These are phyloP conservation scores for Odontesthes bonariensis DNA, from an alignment of 2,113 vertebrate genomes.

Conservation along the genomic window DNA sequence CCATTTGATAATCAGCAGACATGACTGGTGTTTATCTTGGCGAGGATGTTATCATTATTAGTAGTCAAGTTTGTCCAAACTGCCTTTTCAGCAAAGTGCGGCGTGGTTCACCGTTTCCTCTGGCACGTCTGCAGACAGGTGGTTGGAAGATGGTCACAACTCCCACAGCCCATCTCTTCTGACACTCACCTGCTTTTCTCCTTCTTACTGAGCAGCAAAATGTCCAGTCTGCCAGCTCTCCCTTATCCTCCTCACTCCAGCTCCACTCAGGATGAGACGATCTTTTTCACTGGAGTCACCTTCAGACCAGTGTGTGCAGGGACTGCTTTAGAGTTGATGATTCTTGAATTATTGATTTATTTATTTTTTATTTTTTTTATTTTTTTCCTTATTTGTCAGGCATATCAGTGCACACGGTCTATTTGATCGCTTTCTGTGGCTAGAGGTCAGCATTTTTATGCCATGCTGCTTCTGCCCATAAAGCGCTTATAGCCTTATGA, in stretches of 20 bases:
- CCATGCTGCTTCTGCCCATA: slow-evolving; percentile 35
- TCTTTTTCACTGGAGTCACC: neutral
- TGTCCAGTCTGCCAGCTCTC: slow-evolving; percentile 25
- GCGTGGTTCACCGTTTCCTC: slow-evolving; percentile 38
- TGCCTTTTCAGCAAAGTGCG: neutral
- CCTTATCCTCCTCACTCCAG: slow-evolving; percentile 19
- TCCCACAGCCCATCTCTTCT: slow-evolving; percentile 39
- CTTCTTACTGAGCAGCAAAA: slow-evolving; percentile 26
- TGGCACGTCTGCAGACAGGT: slow-evolving; percentile 39
- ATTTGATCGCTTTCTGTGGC: slow-evolving; percentile 60
- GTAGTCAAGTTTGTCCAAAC: neutral
- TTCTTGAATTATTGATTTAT: slow-evolving; percentile 45
- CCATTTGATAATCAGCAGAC: neutral
- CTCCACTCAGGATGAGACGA: slow-evolving; percentile 8
- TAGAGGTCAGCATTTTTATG: slow-evolving; percentile 58
- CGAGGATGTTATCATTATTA: slow-evolving; percentile 26
- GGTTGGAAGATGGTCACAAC: slow-evolving; percentile 40
- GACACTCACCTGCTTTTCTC: slow-evolving; percentile 51
- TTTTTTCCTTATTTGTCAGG: slow-evolving; percentile 35
- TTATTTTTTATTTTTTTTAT: neutral
- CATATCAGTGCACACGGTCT: slow-evolving; percentile 21
- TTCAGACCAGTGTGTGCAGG: neutral
- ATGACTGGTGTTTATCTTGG: slow-evolving; percentile 1
- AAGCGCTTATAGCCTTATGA: slow-evolving; percentile 29
- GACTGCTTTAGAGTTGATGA: neutral